Conservation (phyloP, 2,113 vertebrate species). For the Oryzias melastigma region DNA sequence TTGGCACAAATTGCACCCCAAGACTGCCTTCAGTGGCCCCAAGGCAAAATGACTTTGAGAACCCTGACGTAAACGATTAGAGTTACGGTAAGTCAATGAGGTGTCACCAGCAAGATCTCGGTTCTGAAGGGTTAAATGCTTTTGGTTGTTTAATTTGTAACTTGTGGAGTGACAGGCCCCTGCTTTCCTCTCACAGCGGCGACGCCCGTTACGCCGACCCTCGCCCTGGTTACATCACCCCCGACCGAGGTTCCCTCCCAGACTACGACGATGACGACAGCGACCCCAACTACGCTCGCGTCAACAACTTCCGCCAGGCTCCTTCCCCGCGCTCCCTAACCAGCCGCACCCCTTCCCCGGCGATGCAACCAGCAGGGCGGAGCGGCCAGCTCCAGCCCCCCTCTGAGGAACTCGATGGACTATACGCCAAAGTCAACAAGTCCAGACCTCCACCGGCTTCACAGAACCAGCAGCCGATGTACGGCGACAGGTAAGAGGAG, state of each 20-base stretch:
- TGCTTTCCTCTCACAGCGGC: conserved; percentile 65
- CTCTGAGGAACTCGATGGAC: conserved; percentile 84
- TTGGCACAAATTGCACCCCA: too few species aligned
- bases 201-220: conserved; percentile 80
- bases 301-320: conserved; percentile 85
- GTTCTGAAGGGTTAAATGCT: too few species aligned
- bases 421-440: conserved; percentile 95
- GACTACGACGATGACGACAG: conserved; percentile 88
- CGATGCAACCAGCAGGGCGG: conserved; percentile 4
- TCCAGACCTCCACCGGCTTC: conserved; percentile 69
- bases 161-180: background rate
- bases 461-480: conserved; percentile 27
- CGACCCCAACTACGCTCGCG: conserved; percentile 92
- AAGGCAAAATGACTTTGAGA: too few species aligned
- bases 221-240: conserved; percentile 67
- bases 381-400: conserved; percentile 58
- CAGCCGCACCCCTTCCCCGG: conserved; percentile 72
- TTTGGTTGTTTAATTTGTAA: too few species aligned
- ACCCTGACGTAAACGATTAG: too few species aligned
- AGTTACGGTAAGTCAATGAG: too few species aligned
- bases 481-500: conserved; percentile 80
- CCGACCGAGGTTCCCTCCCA: conserved; percentile 62
- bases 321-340: conserved; percentile 69
- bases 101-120: too few species aligned
- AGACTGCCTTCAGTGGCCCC: too few species aligned